phyloP scores from a whole-genome alignment of 2,113 vertebrate genomes.

The Corydoras sp. region DNA sequence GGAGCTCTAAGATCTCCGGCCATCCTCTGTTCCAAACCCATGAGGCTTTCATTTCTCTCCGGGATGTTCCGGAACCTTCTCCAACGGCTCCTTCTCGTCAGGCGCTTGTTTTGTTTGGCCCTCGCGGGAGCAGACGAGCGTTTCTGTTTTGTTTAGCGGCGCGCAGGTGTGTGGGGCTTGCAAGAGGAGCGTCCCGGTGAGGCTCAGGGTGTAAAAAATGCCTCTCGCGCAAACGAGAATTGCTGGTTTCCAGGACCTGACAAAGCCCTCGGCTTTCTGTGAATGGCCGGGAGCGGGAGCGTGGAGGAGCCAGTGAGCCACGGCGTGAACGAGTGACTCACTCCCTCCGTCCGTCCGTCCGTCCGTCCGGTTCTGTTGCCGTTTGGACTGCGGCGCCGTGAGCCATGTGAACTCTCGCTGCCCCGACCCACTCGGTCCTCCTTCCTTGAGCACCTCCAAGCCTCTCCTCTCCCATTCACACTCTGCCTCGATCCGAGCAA shows the following conservation, averaged over 20 bases:
- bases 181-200: conserved; percentile 13
- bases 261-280: conserved; percentile 15
- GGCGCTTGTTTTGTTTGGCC: too few species aligned
- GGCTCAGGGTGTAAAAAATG: conserved; percentile 23
- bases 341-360: neutral
- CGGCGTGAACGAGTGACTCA: conserved; percentile 7
- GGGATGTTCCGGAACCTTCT: too few species aligned
- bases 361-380: too few species aligned
- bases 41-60: too few species aligned
- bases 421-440: conserved; percentile 16
- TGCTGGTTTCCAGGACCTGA: conserved; percentile 31
- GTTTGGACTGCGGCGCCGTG: too few species aligned
- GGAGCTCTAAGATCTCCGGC: too few species aligned
- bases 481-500: conserved; percentile 37
- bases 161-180: conserved; percentile 4
- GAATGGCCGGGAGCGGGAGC: conserved; percentile 2
- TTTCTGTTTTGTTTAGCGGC: conserved; percentile 10
- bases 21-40: too few species aligned
- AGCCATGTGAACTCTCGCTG: conserved; percentile 7
- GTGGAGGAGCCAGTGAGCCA: neutral
- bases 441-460: conserved; percentile 35
- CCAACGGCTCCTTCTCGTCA: too few species aligned
- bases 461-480: conserved; percentile 36
- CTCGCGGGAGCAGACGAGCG: neutral
- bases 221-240: conserved; percentile 31